Conservation (phyloP, 2,888 invertebrate genomes). For the Torymus tubicola region DNA sequence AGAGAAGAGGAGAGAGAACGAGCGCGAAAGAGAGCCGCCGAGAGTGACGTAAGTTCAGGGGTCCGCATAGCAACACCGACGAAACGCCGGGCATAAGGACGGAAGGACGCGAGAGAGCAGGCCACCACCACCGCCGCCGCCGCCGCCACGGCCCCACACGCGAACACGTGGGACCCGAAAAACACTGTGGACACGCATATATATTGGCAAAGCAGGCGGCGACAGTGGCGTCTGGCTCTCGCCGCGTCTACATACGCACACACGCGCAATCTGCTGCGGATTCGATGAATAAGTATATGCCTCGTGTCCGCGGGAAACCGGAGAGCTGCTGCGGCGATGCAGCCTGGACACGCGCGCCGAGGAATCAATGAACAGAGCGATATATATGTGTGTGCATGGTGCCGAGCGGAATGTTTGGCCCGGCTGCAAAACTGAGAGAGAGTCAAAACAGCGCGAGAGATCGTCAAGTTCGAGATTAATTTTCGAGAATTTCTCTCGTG, state of each 20-base stretch:
- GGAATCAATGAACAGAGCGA: too few relatives aligned
- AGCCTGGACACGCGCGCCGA: too few relatives aligned
- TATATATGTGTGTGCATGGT: too few relatives aligned
- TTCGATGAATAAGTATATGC: too few relatives aligned
- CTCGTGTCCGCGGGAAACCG: too few relatives aligned
- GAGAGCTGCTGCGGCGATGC: too few relatives aligned
- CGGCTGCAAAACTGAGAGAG: too few relatives aligned
- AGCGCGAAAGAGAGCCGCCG: not conserved
- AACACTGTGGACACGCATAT: not conserved
- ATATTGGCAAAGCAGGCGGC: not conserved
- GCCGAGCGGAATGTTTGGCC: too few relatives aligned
- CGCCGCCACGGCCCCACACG: not conserved
- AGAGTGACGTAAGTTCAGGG: constrained; percentile 57
- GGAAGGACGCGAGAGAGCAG: constrained; percentile 30
- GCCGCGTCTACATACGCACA: not conserved
- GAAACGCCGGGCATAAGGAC: constrained; percentile 16
- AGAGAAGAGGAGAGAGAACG: constrained; percentile 20
- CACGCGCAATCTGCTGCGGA: not conserved
- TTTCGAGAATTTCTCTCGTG: too few relatives aligned
- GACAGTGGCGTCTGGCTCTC: not conserved
- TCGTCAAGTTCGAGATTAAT: too few relatives aligned
- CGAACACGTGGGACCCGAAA: constrained; percentile 8
- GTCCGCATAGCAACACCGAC: constrained; percentile 54
- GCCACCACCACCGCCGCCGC: not conserved
- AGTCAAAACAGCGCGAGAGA: too few relatives aligned